Base-by-base conservation (phyloP, 2,888 invertebrate genomes). In the Orchestes rusci region DNA sequence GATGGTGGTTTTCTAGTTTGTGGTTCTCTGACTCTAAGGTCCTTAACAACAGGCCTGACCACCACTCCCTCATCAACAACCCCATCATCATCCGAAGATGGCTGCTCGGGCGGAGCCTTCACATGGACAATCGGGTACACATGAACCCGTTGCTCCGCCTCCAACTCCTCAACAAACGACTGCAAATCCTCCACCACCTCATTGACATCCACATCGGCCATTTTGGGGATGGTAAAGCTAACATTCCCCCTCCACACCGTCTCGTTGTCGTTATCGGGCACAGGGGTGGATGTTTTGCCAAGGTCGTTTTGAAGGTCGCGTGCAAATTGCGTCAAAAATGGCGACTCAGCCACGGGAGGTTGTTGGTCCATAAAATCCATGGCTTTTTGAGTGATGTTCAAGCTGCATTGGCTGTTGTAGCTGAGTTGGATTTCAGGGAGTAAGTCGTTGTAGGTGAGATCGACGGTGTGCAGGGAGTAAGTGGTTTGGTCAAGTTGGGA, bases 161-260 rank as follows among this genome's bases (percentile, higher is more conserved):
- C 39, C 2, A 37, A 41, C 7, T 48, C 45, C 18, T 44, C 38
- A 31, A 50, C 47, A 33, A 50, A 54, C 3, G 43, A 38, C 8
- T 48, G 45, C 12, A 55, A 45, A 20, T 56, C 55, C 20, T 54
- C 55, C 10, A 36, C 39, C 12, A 56, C 37, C 1, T 53, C 51
- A 29, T 46, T 36, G 3, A 48, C 16, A 28, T 48, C 43, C 8
- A 40, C 10, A 15, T 40, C 37, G 4, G 18, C n/a, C 1, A 28
- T 17, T n/a, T 43, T 16, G 15, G 18, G 13, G 2, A 48, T 19
- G 3, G 40, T 43, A 16, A 43, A 40, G 17, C 20, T 43, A 2
- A 39, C n/a, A n/a, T n/a, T n/a, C n/a, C n/a, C n/a, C n/a, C n/a
- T n/a, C n/a, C n/a, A n/a, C n/a, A n/a, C n/a, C n/a, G n/a, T n/a